phyloP scores from a whole-genome alignment of 2,113 vertebrate species.

The Silurus glanis region DNA sequence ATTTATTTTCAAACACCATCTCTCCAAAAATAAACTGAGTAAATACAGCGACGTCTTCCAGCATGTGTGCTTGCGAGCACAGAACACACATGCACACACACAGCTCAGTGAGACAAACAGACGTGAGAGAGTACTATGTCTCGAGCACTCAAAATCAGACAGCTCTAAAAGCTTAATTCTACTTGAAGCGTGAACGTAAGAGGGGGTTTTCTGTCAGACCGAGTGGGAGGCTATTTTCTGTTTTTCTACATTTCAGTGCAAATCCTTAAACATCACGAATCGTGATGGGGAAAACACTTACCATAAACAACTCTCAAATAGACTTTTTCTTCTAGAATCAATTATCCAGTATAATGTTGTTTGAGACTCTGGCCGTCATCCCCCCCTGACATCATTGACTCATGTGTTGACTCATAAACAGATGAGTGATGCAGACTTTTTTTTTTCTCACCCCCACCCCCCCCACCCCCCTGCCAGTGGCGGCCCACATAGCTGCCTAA shows the following conservation, averaged over 20 bases:
- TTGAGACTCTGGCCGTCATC: conserved; percentile 50
- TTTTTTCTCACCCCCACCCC: conserved; percentile 41
- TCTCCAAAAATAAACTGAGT: conserved; percentile 59
- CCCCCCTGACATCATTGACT: conserved; percentile 59
- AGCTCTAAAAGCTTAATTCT: conserved; percentile 40
- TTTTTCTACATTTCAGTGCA: conserved; percentile 48
- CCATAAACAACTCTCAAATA: conserved; percentile 40
- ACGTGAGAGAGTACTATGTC: conserved; percentile 45
- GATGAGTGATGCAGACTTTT: conserved; percentile 59
- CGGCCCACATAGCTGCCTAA: conserved; percentile 53
- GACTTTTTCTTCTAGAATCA: conserved; percentile 54
- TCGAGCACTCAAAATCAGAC: conserved; percentile 30
- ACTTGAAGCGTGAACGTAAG: conserved; percentile 35
- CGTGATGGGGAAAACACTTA: conserved; percentile 18
- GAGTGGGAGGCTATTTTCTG: conserved; percentile 36
- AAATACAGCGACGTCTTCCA: conserved; percentile 49
- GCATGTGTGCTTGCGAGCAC: conserved; percentile 11
- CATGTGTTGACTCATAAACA: conserved; percentile 60
- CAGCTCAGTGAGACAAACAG: conserved; percentile 43
- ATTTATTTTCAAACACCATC: conserved; percentile 61
- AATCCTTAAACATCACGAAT: conserved; percentile 39
- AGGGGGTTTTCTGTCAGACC: conserved; percentile 37
- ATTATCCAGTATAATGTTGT: conserved; percentile 54
- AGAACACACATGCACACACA: conserved; percentile 31
- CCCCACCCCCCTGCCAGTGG: conserved; percentile 34